phyloP scores from a whole-genome alignment of 2,113 vertebrate species.

The Chaenogobius annularis region DNA sequence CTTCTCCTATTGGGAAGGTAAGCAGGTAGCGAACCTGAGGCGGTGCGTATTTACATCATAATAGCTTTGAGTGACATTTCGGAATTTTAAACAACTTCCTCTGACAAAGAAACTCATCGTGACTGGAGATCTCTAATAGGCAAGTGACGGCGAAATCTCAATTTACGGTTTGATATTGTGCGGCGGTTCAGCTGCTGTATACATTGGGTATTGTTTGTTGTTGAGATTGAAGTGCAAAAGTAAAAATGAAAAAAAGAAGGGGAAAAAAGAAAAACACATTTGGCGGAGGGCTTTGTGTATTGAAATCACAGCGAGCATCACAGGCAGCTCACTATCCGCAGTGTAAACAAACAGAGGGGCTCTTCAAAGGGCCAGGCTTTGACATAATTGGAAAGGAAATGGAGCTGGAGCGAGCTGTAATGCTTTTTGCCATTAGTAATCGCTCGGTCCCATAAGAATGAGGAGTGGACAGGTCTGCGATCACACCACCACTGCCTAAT shows the following conservation, averaged over 20 bases:
- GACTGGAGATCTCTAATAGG: neutral
- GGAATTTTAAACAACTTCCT: constrained; percentile 6
- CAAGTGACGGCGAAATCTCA: neutral
- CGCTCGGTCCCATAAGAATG: constrained; percentile 40
- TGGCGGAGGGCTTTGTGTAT: constrained; percentile 44
- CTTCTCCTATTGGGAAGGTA: constrained; percentile 31
- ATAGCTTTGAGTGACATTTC: constrained; percentile 18
- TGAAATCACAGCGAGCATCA: constrained; percentile 57
- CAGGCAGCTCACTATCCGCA: constrained; percentile 49
- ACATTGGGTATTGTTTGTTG: constrained; percentile 22
- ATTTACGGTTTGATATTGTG: constrained; percentile 5
- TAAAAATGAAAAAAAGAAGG: constrained; percentile 12
- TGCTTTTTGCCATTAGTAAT: constrained; percentile 55
- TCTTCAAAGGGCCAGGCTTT: constrained; percentile 61
- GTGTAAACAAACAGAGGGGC: constrained; percentile 65
- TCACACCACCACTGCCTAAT: constrained; percentile 24
- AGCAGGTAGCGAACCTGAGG: constrained; percentile 36
- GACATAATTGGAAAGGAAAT: constrained; percentile 70
- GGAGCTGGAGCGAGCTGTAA: constrained; percentile 45
- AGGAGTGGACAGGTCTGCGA: constrained; percentile 34
- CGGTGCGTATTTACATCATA: constrained; percentile 52
- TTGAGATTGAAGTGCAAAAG: constrained; percentile 18
- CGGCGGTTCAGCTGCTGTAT: constrained; percentile 15
- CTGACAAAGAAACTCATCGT: constrained; percentile 3
- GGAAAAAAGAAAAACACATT: constrained; percentile 26